These are phyloP conservation scores for Anastrepha ludens DNA, from an alignment of 1,140 invertebrate genomes.

Conservation along the genomic window DNA sequence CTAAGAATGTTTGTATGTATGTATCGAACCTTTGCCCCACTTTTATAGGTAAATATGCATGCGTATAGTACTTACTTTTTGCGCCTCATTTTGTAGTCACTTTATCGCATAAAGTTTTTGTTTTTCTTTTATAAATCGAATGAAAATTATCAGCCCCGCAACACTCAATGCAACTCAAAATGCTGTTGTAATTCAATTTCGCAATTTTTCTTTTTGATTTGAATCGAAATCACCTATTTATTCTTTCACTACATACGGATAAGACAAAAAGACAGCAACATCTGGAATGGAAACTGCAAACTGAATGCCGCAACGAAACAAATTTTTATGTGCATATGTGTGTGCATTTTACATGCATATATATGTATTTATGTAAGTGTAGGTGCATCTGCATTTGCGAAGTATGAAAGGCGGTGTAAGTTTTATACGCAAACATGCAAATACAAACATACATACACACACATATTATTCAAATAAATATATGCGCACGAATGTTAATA, in stretches of 20 bases:
- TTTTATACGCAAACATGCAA: not conserved
- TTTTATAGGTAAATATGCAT: too few species aligned
- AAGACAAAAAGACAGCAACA: not conserved
- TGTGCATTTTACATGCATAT: not conserved
- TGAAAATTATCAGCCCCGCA: conserved; percentile 31
- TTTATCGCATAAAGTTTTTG: not conserved
- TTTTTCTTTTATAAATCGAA: conserved; percentile 22
- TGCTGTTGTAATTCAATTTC: conserved; percentile 25
- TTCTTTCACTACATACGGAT: not conserved
- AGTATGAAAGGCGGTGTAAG: not conserved
- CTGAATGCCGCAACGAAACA: not conserved
- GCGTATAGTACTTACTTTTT: conserved; percentile 60
- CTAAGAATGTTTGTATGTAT: too few species aligned
- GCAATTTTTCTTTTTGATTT: conserved; percentile 5
- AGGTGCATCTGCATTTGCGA: not conserved
- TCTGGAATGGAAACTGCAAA: conserved; percentile 25
- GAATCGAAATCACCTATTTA: conserved; percentile 6
- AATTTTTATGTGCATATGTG: not conserved
- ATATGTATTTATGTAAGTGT: not conserved
- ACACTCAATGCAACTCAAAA: not conserved
- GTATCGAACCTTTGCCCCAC: too few species aligned
- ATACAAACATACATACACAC: too few species aligned
- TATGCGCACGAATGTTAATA: not conserved
- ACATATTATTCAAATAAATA: not conserved
- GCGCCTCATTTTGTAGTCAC: conserved; percentile 59